phyloP scores from a whole-genome alignment of 2,888 invertebrate species.

The Cyclophora punctaria region DNA sequence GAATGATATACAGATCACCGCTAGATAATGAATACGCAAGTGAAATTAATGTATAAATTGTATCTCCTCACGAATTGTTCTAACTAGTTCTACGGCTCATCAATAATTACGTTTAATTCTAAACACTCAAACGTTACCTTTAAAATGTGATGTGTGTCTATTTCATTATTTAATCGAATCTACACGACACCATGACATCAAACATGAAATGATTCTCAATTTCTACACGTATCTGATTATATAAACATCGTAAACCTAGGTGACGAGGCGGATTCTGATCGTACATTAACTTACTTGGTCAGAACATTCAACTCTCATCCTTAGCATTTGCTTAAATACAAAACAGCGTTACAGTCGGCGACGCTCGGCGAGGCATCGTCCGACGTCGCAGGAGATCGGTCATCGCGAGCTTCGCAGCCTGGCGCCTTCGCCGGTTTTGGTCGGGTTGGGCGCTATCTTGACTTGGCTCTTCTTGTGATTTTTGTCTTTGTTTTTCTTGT shows the following conservation, averaged over 20 bases:
- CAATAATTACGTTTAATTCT: constrained; percentile 18
- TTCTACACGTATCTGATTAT: too few species aligned
- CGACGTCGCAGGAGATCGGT: constrained; percentile 18
- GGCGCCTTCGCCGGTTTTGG: constrained; percentile 44
- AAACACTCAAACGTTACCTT: constrained; percentile 15
- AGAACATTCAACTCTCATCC: constrained; percentile 4
- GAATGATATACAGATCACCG: constrained; percentile 47
- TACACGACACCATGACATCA: background rate
- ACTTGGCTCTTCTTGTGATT: constrained; percentile 36
- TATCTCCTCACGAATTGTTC: constrained; percentile 44
- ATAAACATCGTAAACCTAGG: constrained; percentile 8
- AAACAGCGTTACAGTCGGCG: too few species aligned
- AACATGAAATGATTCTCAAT: constrained; percentile 7
- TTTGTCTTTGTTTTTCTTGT: constrained; percentile 41
- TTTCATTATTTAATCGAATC: constrained; percentile 12
- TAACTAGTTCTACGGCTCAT: constrained; percentile 28
- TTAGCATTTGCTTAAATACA: constrained; percentile 5
- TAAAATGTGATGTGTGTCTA: constrained; percentile 13
- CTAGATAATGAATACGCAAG: constrained; percentile 24
- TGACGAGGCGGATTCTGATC: constrained; percentile 19
- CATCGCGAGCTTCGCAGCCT: constrained; percentile 72
- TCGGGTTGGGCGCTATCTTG: constrained; percentile 35
- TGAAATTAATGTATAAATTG: constrained; percentile 27
- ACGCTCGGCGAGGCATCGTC: background rate
- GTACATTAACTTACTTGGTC: constrained; percentile 8